Conservation (phyloP, 2,797 vertebrate species). For the Micropoecilia bifurca region DNA sequence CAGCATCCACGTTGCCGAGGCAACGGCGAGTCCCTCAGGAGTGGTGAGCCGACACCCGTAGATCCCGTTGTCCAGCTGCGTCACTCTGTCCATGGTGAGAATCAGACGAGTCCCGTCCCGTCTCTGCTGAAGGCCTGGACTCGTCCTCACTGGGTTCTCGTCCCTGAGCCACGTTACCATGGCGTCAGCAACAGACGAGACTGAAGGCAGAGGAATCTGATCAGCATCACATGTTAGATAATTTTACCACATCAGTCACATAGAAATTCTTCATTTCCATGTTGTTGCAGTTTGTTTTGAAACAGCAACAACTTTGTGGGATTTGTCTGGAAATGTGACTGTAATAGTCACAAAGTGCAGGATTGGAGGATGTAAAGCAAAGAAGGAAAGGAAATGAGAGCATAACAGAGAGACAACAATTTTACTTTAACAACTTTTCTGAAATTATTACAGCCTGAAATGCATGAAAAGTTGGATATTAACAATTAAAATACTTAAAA, state of each 20-base stretch:
- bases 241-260: not conserved
- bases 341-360: not conserved
- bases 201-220: slow-evolving; percentile 14
- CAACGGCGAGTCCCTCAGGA: slow-evolving; percentile 6
- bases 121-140: slow-evolving; percentile 31
- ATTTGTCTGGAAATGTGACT: not conserved
- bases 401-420: not conserved
- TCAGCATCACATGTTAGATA: not conserved
- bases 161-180: slow-evolving; percentile 38
- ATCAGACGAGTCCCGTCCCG: slow-evolving; percentile 27
- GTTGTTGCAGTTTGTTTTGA: no score
- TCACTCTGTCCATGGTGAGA: slow-evolving; percentile 40
- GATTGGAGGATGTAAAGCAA: not conserved
- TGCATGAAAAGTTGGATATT: not conserved
- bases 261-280: no score
- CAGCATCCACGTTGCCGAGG: not conserved
- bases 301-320: not conserved
- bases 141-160: slow-evolving; percentile 9
- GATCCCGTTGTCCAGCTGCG: slow-evolving; percentile 21
- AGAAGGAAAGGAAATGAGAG: not conserved
- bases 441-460: not conserved
- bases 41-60: slow-evolving; percentile 52
- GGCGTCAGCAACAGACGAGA: slow-evolving; percentile 19
- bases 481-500: not conserved
- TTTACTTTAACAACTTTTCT: not conserved